phyloP scores from a whole-genome alignment of 2,797 vertebrate genomes.

The Microhierax caerulescens region DNA sequence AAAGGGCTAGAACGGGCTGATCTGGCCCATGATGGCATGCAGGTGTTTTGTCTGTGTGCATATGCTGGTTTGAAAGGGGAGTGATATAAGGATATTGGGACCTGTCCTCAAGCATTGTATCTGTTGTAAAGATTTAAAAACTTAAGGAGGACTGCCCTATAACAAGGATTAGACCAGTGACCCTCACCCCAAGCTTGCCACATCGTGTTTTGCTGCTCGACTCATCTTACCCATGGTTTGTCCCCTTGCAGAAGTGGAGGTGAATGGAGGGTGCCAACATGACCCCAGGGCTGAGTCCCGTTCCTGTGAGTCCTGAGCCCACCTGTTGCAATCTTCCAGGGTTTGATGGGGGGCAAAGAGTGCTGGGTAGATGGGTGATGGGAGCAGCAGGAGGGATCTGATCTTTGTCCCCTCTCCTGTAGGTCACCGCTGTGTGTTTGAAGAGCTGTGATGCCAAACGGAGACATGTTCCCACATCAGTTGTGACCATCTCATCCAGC shows the following conservation, averaged over 20 bases:
- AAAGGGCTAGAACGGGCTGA: not conserved
- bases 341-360: not conserved
- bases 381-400: not conserved
- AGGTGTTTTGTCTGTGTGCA: accelerated
- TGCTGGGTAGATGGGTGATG: not conserved
- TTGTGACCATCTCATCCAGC: not conserved
- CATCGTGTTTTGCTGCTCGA: not conserved
- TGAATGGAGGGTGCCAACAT: not conserved
- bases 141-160: accelerated
- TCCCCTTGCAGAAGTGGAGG: not conserved
- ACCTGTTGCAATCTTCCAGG: not conserved
- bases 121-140: not conserved
- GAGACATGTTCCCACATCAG: not conserved
- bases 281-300: not conserved
- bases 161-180: not conserved
- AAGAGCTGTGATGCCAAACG: not conserved
- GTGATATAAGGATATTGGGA: not conserved
- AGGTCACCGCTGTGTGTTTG: not conserved
- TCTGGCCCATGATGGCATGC: not conserved
- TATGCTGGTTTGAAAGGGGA: not conserved
- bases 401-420: not conserved
- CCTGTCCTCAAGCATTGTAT: accelerated
- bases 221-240: not conserved
- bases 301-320: not conserved
- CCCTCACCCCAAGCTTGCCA: not conserved